These are phyloP conservation scores for Sandelia bainsii DNA, from an alignment of 2,797 vertebrate genomes.

Conservation along the genomic window DNA sequence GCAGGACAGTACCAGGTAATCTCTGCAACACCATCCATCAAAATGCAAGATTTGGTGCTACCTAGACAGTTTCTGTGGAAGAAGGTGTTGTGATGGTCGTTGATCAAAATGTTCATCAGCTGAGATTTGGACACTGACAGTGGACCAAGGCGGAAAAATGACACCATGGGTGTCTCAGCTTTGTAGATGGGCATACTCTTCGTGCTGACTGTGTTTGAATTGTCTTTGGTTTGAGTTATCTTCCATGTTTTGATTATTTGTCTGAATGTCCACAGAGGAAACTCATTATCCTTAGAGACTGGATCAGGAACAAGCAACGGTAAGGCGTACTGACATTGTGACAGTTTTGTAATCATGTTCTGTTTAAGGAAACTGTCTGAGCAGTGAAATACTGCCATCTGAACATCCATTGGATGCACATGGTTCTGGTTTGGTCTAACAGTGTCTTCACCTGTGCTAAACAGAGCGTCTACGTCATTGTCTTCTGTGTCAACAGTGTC, in stretches of 20 bases:
- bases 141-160: conserved; percentile 81
- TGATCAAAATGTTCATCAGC: conserved; percentile 72
- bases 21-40: conserved; percentile 84
- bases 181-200: conserved; percentile 66
- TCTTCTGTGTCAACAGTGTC: not conserved
- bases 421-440: not conserved
- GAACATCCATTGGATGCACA: conserved; percentile 83
- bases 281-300: conserved; percentile 65
- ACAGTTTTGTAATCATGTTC: conserved; percentile 75
- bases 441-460: fast-evolving
- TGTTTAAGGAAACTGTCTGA: conserved; percentile 81
- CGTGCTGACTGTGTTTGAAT: conserved; percentile 16
- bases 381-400: conserved; percentile 83
- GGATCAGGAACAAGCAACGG: conserved; percentile 84
- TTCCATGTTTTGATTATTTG: conserved; percentile 77
- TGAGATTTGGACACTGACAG: conserved; percentile 80
- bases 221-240: conserved; percentile 17
- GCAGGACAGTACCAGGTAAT: conserved; percentile 84
- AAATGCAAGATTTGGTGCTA: conserved; percentile 68
- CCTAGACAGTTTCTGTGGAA: conserved; percentile 73
- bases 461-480: conserved; percentile 11
- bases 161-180: conserved; percentile 77
- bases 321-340: conserved; percentile 82
- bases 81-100: conserved; percentile 71
- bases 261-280: conserved; percentile 77